Evolutionary conservation across 35 echinoderm and acorn worm species (phyloP).

Genomic region (Amphiura filiformis): DNA sequence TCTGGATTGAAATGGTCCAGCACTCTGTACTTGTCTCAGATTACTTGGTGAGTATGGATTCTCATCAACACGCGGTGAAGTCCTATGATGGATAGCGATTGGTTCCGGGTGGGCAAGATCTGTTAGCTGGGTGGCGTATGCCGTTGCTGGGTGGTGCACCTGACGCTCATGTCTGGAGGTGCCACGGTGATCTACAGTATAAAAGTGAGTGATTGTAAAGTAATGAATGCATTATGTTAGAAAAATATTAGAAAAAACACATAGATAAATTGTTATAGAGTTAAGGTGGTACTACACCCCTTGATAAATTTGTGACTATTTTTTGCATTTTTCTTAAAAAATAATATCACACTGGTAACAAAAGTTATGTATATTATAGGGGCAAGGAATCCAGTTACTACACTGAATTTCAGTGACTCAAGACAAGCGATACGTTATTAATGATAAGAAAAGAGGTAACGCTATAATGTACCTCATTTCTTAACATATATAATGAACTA

Average conservation of each 20-base stretch:
- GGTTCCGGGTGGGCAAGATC: conserved; percentile 40
- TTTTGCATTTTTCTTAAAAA: too few species aligned
- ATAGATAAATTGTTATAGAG: neutral
- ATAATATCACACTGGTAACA: too few species aligned
- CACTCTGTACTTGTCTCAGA: conserved; percentile 65
- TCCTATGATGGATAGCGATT: neutral
- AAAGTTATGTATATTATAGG: too few species aligned
- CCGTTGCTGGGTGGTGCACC: conserved; percentile 68
- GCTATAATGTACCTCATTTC: too few species aligned
- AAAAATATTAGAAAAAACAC: neutral
- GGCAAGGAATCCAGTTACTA: too few species aligned
- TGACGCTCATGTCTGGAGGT: conserved; percentile 41
- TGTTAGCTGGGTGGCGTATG: conserved; percentile 64
- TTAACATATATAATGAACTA: too few species aligned
- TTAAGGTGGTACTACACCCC: neutral
- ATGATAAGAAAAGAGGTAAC: too few species aligned
- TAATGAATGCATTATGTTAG: neutral
- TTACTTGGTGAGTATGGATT: neutral
- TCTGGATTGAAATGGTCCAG: conserved; percentile 49
- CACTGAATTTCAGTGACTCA: too few species aligned
- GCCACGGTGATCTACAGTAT: conserved; percentile 30
- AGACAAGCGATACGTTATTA: too few species aligned
- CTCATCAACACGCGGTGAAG: conserved; percentile 8
- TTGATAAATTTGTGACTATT: too few species aligned
- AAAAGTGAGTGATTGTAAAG: neutral